Evolutionary conservation across 2,888 invertebrate species (phyloP).

Genomic region (Blastobasis lacticolella): DNA sequence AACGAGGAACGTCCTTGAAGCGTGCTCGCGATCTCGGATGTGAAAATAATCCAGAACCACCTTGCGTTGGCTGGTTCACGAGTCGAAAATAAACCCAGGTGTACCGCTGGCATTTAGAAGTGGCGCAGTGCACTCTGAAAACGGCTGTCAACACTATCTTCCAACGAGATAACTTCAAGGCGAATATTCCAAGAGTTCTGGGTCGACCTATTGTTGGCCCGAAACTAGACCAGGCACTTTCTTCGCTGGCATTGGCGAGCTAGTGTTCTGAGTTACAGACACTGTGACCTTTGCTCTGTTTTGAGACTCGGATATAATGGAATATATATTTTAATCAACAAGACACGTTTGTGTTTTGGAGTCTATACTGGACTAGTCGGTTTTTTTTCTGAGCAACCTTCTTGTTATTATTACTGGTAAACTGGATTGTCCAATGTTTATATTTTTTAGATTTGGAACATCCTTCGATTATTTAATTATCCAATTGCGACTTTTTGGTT

Average conservation of each 20-base stretch:
- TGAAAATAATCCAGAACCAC: conserved; percentile 65
- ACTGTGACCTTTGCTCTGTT: conserved; percentile 25
- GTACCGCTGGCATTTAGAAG: conserved; percentile 45
- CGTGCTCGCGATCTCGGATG: conserved; percentile 56
- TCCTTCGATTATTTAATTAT: no score
- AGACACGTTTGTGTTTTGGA: no score
- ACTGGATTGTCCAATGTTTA: no score
- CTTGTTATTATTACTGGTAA: no score
- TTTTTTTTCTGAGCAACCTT: no score
- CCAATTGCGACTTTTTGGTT: no score
- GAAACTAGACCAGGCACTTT: neutral
- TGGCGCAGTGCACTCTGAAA: conserved; percentile 17
- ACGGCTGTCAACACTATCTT: conserved; percentile 26
- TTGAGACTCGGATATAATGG: conserved; percentile 3
- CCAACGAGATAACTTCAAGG: conserved; percentile 22
- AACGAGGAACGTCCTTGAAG: no score
- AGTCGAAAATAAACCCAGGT: conserved; percentile 68
- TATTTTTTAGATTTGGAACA: no score
- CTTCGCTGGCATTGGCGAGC: no score
- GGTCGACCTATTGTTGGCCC: conserved; percentile 19
- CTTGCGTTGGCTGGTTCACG: conserved; percentile 50
- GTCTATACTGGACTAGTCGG: no score
- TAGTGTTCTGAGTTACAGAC: no score
- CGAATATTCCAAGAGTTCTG: conserved; percentile 23
- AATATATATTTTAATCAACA: no score